phyloP scores from a whole-genome alignment of 92 coral and sea anemone species.

The Zoanthus solanderi region DNA sequence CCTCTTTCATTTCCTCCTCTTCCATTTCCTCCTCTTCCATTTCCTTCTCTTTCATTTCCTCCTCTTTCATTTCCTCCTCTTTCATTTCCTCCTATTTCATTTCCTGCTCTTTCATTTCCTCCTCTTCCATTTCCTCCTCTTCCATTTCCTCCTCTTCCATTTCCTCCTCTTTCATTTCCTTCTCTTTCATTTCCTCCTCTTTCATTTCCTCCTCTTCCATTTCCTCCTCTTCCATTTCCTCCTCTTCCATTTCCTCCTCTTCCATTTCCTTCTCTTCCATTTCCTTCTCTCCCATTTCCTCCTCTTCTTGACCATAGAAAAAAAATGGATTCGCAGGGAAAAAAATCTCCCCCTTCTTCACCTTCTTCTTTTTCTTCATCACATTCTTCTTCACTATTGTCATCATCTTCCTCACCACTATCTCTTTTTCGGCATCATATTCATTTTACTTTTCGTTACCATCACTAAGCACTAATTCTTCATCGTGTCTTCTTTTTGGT shows the following conservation, averaged over 20 bases:
- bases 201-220: too few relatives aligned
- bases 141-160: too few relatives aligned
- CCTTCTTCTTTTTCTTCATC: neutral
- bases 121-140: too few relatives aligned
- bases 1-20: neutral
- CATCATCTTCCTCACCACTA: neutral
- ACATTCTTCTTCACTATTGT: neutral
- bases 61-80: too few relatives aligned
- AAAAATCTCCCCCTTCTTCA: neutral
- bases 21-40: neutral
- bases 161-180: neutral
- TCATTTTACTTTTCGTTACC: neutral
- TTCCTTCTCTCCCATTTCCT: too few relatives aligned
- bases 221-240: too few relatives aligned
- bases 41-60: neutral
- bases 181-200: too few relatives aligned
- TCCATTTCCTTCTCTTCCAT: too few relatives aligned
- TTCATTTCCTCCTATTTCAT: too few relatives aligned
- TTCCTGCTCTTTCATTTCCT: neutral
- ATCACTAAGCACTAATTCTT: neutral
- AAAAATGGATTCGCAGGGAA: too few relatives aligned
- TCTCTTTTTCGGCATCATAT: neutral
- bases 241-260: too few relatives aligned
- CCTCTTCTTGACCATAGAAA: too few relatives aligned
- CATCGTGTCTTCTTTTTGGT: neutral